A percentile compares a stretch with the other conserved stretches of the same genome.
These are phyloP conservation scores for Rhinogobius similis DNA, from an alignment of 2,113 vertebrate genomes.

Conservation along the genomic window DNA sequence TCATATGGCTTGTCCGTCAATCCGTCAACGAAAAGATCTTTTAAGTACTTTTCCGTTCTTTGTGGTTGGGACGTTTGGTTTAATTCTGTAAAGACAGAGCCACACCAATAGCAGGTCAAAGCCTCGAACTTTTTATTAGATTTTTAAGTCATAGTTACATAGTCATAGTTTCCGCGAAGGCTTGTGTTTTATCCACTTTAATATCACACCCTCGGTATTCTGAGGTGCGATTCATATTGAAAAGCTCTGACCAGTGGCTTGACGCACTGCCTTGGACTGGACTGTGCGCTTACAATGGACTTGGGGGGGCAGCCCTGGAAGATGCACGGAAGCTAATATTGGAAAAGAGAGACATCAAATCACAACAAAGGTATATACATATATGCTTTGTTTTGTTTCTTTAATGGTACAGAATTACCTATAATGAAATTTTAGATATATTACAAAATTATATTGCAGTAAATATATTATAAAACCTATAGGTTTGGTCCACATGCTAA, in stretches of 20 bases:
- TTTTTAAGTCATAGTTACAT: not conserved
- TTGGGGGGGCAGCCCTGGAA: conserved; percentile 55
- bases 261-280: conserved; percentile 45
- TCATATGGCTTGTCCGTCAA: not conserved
- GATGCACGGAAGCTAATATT: conserved; percentile 54
- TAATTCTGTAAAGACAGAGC: not conserved
- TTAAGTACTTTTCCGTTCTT: not conserved
- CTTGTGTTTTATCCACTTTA: not conserved
- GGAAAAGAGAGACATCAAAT: conserved; percentile 25
- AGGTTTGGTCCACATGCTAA: too few relatives aligned
- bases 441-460: too few relatives aligned
- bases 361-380: conserved; percentile 1
- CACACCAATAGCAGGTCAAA: not conserved
- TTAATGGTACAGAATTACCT: too few relatives aligned
- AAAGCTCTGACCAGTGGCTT: conserved; percentile 45
- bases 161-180: not conserved
- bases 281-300: conserved; percentile 62
- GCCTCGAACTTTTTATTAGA: not conserved
- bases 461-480: not conserved
- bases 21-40: not conserved
- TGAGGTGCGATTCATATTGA: conserved; percentile 28
- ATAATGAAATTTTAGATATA: too few relatives aligned
- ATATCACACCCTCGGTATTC: not conserved
- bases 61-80: not conserved
- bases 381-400: too few relatives aligned